A percentile compares a stretch with the other conserved stretches of the same genome.
These are phyloP conservation scores for Chaetura pelagica DNA, from an alignment of 2,113 vertebrate species.

Conservation along the genomic window DNA sequence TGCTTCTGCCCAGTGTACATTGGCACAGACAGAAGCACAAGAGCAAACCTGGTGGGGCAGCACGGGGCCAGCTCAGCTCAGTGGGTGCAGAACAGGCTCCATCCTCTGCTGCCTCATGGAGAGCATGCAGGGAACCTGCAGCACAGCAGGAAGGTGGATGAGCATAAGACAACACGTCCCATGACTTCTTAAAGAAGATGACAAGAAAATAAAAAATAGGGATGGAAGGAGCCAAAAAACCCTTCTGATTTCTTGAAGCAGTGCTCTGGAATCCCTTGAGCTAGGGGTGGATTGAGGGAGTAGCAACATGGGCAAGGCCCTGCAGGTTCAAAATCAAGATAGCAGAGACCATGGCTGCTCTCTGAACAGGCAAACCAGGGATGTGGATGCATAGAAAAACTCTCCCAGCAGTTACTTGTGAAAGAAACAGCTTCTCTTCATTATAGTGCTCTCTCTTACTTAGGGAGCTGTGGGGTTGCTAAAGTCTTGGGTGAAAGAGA, in stretches of 20 bases:
- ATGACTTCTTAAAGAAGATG: background rate
- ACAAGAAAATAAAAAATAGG: background rate
- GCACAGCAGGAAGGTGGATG: background rate
- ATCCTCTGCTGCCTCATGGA: background rate
- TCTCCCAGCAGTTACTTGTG: background rate
- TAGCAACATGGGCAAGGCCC: background rate
- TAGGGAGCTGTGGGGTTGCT: background rate
- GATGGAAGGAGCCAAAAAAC: background rate
- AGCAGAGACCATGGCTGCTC: background rate
- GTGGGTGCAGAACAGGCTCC: fast-evolving
- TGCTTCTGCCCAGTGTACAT: background rate
- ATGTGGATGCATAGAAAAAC: background rate
- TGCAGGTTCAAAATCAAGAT: background rate
- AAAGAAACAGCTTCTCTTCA: background rate
- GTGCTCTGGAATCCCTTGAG: background rate
- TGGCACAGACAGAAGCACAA: fast-evolving
- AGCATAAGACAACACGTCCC: background rate
- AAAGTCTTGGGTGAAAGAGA: background rate
- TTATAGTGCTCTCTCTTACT: background rate
- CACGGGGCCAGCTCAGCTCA: background rate
- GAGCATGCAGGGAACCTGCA: fast-evolving
- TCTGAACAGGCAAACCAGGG: background rate
- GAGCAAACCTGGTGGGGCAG: background rate
- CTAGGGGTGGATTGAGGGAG: background rate
- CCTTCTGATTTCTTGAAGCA: background rate